Percentiles rank a stretch among this genome's conserved stretches.
These are phyloP conservation scores for Eristalis tenax DNA, from an alignment of 2,888 invertebrate genomes.

Conservation along the genomic window DNA sequence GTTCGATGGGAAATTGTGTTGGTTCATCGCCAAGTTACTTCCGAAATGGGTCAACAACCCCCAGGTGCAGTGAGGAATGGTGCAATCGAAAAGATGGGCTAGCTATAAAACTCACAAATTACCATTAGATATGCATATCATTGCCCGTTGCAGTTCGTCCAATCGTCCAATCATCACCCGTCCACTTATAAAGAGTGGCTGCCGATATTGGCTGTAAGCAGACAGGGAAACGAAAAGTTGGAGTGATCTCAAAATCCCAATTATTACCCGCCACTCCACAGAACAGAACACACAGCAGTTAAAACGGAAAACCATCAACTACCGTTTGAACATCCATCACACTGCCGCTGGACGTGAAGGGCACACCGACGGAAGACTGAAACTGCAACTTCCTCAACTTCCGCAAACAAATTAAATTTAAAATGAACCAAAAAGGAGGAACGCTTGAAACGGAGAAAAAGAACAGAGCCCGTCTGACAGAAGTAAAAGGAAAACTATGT, in stretches of 20 bases:
- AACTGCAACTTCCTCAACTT: constrained; percentile 22
- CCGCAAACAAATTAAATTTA: constrained; percentile 45
- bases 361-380: not conserved
- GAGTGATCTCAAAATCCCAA: not conserved
- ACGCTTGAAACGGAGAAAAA: not conserved
- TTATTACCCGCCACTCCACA: not conserved
- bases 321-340: not conserved
- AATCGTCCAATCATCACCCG: too few species aligned
- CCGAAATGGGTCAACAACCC: too few species aligned
- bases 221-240: not conserved
- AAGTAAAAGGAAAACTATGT: constrained; percentile 56
- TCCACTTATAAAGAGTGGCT: not conserved
- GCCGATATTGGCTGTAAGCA: not conserved
- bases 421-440: constrained; percentile 25
- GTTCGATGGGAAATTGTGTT: too few species aligned
- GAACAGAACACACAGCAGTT: not conserved
- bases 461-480: not conserved
- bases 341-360: not conserved
- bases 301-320: not conserved
- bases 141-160: not conserved
- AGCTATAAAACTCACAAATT: too few species aligned
- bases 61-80: too few species aligned
- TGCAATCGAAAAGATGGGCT: too few species aligned
- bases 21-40: too few species aligned
- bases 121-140: not conserved